A percentile compares a stretch with the other conserved stretches of the same genome.
These are phyloP conservation scores for Gymnarchus niloticus DNA, from an alignment of 2,113 vertebrate genomes.

Conservation along the genomic window DNA sequence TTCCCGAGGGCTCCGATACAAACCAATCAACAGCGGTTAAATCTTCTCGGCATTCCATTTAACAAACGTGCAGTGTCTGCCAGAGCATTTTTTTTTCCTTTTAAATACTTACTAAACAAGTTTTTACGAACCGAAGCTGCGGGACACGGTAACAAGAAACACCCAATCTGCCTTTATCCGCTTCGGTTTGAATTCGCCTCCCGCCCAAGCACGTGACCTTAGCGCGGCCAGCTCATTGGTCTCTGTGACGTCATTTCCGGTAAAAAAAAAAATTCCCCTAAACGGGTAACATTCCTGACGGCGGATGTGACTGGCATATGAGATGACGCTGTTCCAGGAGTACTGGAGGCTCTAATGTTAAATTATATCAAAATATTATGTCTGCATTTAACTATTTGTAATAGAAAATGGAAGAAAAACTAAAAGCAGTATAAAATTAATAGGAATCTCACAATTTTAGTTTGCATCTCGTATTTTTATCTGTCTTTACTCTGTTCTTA, in stretches of 20 bases:
- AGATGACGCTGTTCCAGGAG: too few species aligned
- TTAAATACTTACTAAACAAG: not conserved
- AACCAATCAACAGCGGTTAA: too few species aligned
- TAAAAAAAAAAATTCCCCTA: not conserved
- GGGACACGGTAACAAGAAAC: not conserved
- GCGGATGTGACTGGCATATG: too few species aligned
- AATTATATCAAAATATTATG: too few species aligned
- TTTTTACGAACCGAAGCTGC: not conserved
- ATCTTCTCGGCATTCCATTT: too few species aligned
- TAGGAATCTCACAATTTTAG: not conserved
- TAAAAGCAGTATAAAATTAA: not conserved
- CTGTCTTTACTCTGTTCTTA: not conserved
- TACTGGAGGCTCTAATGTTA: too few species aligned
- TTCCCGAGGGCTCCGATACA: too few species aligned
- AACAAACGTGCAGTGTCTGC: not conserved
- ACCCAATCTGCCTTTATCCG: not conserved
- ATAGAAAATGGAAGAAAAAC: not conserved
- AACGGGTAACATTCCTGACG: too few species aligned
- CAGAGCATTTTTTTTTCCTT: not conserved
- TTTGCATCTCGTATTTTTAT: not conserved
- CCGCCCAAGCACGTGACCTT: not conserved
- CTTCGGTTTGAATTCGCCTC: conserved; percentile 26
- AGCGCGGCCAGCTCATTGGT: not conserved
- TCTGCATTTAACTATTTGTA: too few species aligned
- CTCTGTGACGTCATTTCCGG: not conserved